Evolutionary conservation across 2,888 invertebrate genomes (phyloP).

Genomic region (Thysanoteuthis rhombus): DNA sequence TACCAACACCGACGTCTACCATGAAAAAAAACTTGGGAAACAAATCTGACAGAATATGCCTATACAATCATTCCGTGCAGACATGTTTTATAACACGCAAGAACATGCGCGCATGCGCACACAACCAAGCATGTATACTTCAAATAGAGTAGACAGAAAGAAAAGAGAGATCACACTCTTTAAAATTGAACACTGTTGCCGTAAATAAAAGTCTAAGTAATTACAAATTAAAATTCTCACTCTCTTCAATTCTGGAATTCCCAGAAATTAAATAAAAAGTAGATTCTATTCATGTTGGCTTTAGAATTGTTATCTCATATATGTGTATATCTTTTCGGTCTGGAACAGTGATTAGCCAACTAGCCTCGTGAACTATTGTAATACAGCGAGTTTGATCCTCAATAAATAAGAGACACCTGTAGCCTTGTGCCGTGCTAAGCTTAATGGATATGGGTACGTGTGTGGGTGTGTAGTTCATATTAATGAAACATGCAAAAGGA

Average conservation of each 20-base stretch:
- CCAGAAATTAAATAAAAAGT: neutral
- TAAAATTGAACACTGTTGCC: neutral
- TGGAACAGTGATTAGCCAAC: too few species aligned
- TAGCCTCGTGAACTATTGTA: neutral
- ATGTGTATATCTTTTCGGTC: neutral
- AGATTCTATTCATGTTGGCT: neutral
- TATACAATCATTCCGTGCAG: neutral
- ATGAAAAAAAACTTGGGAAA: neutral
- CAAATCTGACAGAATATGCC: neutral
- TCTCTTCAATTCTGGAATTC: neutral
- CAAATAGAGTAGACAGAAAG: neutral
- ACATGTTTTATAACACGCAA: neutral
- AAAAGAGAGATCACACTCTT: neutral
- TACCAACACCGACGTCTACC: neutral
- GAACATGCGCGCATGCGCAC: neutral
- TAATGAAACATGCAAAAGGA: too few species aligned
- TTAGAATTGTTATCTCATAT: neutral
- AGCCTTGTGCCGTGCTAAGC: neutral
- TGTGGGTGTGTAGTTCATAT: neutral
- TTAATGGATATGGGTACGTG: rapidly evolving
- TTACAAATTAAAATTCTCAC: neutral
- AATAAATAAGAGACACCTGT: neutral
- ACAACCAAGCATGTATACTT: neutral
- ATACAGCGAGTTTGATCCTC: neutral
- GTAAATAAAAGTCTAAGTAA: neutral